Evolutionary conservation across 2,113 vertebrate species (phyloP), one percentile per base, ranked within the genome.

Genomic region (Nothoprocta pentlandii): DNA sequence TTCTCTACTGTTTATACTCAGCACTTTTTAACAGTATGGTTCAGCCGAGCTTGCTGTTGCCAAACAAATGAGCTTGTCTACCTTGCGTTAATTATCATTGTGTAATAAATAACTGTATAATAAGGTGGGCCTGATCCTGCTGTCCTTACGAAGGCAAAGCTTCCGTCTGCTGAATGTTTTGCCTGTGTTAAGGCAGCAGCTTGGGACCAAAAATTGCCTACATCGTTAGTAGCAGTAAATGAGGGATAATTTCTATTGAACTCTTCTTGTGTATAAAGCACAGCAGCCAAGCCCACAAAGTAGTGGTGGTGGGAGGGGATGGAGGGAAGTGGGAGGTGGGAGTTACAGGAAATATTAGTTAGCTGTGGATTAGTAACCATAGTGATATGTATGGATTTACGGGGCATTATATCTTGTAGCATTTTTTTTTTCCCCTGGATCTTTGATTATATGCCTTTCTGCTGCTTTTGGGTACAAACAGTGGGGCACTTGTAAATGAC

Each of bases 21-120:
- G 93, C 78, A 81, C 23, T 95, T 97, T 90, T 78, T 68, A 89
- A 84, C n/a, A 0, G 42, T 71, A 54, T 90, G 23, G 85, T 95
- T 92, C 82, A 94, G 81, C 56, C 49, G 44, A 82, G 32, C 13
- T 92, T 93, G 88, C 87, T 84, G 66, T 66, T 92, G 71, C 85
- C 80, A 94, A 87, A 87, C 71, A 91, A 94, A 97, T 94, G 80
- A 92, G 77, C 84, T 93, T 88, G 51, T 89, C 92, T 92, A 46
- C 58, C 47, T 90, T 4, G 0, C 59, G 66, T 89, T 96, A 95
- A 94, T 94, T 95, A 93, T 84, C 44, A 53, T 59, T 94, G 70
- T 88, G 68, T 77, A 91, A 95, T 95, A 96, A 97, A 94, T 80
- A 90, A 93, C 42, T 92, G 63, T 59, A 62, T 87, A 96, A 94